These are phyloP conservation scores for Potorous gilbertii DNA, from an alignment of 2,797 vertebrate genomes.

Conservation along the genomic window DNA sequence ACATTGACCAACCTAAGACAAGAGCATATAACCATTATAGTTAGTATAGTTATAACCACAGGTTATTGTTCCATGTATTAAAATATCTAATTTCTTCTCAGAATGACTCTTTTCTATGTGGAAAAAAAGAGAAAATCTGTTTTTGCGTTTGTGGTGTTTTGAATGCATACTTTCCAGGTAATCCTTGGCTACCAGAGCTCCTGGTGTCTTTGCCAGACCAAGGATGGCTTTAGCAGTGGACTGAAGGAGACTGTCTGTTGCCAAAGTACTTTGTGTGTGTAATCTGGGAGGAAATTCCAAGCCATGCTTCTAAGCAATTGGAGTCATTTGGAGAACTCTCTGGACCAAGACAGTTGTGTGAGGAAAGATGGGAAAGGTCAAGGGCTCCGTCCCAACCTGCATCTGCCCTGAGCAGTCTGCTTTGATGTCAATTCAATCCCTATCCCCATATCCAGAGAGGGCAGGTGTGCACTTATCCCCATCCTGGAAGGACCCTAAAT, in stretches of 20 bases:
- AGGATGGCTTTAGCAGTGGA: neutral
- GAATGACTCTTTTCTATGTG: conserved; percentile 3
- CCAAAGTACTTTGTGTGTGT: neutral
- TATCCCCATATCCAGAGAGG: neutral
- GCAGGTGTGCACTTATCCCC: neutral
- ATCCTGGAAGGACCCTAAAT: neutral
- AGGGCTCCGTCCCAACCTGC: neutral
- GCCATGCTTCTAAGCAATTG: neutral
- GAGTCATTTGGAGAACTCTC: no score
- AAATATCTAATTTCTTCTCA: conserved; percentile 56
- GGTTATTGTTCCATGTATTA: conserved; percentile 16
- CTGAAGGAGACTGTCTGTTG: neutral
- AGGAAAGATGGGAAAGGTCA: neutral
- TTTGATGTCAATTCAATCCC: neutral
- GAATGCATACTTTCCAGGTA: neutral
- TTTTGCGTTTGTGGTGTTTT: neutral
- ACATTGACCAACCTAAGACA: neutral
- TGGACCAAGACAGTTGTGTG: neutral
- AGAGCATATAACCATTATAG: neutral
- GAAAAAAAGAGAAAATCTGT: conserved; percentile 16
- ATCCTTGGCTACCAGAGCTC: neutral
- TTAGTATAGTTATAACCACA: no score
- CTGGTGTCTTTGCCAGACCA: neutral
- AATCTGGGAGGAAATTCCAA: neutral
- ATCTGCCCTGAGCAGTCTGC: neutral